These are phyloP conservation scores for Zaprionus ornatus DNA, from an alignment of 1,140 invertebrate species.

Conservation along the genomic window DNA sequence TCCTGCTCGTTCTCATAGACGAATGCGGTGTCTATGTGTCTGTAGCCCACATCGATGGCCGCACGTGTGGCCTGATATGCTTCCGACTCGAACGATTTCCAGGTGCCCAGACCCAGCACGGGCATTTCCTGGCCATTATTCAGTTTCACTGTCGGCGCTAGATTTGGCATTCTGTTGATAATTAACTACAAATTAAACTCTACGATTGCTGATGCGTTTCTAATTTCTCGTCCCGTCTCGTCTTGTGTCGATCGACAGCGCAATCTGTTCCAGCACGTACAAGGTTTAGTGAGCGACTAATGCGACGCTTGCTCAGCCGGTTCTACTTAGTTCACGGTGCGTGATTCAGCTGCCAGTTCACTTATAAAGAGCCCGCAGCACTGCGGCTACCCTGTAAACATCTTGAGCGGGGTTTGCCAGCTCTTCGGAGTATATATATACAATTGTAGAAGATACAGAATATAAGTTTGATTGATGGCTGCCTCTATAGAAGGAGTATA, in stretches of 20 bases:
- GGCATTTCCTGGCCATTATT: constrained; percentile 88
- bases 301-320: constrained; percentile 30
- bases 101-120: constrained; percentile 90
- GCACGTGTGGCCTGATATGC: constrained; percentile 86
- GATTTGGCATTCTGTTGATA: constrained; percentile 58
- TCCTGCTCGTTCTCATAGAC: constrained; percentile 89
- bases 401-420: not conserved
- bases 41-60: constrained; percentile 89
- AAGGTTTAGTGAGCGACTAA: constrained; percentile 59
- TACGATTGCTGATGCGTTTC: constrained; percentile 29
- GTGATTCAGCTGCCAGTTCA: constrained; percentile 39
- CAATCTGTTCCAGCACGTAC: constrained; percentile 53
- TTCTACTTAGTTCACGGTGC: constrained; percentile 19
- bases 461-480: too few relatives aligned
- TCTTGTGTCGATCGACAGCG: constrained; percentile 30
- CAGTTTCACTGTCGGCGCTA: constrained; percentile 85
- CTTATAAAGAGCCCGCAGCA: constrained; percentile 9
- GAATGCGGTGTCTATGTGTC: constrained; percentile 92
- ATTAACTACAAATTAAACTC: constrained; percentile 25
- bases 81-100: constrained; percentile 87
- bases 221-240: not conserved
- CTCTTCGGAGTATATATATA: not conserved
- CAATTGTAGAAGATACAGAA: not conserved
- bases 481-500: too few relatives aligned
- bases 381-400: constrained; percentile 3